Evolutionary conservation across 2,797 vertebrate species (phyloP).

Genomic region (Microctenopoma steveboyesi): DNA sequence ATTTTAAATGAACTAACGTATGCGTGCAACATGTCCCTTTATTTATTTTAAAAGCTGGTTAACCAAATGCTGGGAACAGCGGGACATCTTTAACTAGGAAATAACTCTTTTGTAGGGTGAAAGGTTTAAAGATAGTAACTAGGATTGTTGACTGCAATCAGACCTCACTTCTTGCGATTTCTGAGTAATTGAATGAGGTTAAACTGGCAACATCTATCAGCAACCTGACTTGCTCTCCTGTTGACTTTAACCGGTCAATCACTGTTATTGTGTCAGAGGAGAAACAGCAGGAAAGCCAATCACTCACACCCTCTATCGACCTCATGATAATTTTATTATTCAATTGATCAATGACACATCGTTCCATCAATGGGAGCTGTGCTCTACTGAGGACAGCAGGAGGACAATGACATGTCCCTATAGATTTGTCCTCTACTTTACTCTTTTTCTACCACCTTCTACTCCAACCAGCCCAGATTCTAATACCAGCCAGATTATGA

Average conservation of each 20-base stretch:
- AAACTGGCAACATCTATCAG: not conserved
- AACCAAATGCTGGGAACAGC: not conserved
- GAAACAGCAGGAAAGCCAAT: slow-evolving; percentile 36
- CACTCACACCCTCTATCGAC: slow-evolving; percentile 45
- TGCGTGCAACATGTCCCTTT: not conserved
- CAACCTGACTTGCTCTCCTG: slow-evolving; percentile 16
- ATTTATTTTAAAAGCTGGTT: not conserved
- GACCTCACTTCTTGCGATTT: not conserved
- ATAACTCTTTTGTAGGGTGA: not conserved
- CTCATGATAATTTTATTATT: slow-evolving; percentile 50
- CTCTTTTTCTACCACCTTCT: not conserved
- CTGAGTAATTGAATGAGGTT: slow-evolving; percentile 9
- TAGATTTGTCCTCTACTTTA: slow-evolving; percentile 9
- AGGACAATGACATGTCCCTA: not conserved
- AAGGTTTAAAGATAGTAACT: not conserved
- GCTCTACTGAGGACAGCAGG: slow-evolving; percentile 1
- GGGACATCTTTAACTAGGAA: not conserved
- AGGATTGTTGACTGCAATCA: not conserved
- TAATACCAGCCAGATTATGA: slow-evolving; percentile 45
- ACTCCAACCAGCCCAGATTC: slow-evolving; percentile 16
- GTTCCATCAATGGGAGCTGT: slow-evolving; percentile 16
- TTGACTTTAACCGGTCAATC: slow-evolving; percentile 46
- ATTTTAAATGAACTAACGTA: not conserved
- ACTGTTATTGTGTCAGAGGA: slow-evolving; percentile 33
- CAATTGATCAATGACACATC: slow-evolving; percentile 51